Conservation (phyloP, 2,888 invertebrate genomes). For the Rapana venosa region DNA sequence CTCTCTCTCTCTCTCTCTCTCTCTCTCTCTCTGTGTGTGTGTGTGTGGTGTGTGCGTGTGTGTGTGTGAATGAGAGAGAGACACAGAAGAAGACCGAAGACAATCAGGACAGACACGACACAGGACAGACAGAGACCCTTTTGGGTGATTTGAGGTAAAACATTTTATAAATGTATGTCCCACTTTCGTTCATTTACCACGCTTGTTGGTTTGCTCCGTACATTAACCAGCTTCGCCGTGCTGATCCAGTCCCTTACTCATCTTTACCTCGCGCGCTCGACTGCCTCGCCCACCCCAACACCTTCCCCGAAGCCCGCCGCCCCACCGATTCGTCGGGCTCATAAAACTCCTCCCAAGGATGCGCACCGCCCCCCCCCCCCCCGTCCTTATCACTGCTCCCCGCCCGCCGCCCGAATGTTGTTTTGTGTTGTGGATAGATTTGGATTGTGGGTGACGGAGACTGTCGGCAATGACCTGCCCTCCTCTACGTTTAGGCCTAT, state of each 20-base stretch:
- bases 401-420: too few relatives aligned
- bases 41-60: neutral
- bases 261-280: too few relatives aligned
- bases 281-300: too few relatives aligned
- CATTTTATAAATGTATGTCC: neutral
- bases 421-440: slow-evolving; percentile 37
- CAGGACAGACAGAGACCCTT: neutral
- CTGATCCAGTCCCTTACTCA: neutral
- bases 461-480: slow-evolving; percentile 53
- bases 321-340: too few relatives aligned
- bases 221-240: neutral
- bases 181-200: neutral
- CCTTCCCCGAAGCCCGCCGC: too few relatives aligned
- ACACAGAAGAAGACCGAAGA: too few relatives aligned
- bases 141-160: neutral
- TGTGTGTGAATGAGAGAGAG: neutral
- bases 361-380: too few relatives aligned
- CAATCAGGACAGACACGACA: too few relatives aligned
- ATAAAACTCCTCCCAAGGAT: too few relatives aligned
- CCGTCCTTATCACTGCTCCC: too few relatives aligned
- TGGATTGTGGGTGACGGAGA: slow-evolving; percentile 53
- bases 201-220: neutral
- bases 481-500: slow-evolving; percentile 45
- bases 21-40: slow-evolving; percentile 17
- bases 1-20: slow-evolving; percentile 19